Evolutionary conservation across 2,113 vertebrate genomes (phyloP), one percentile per base, ranked within the genome.

Genomic region (Calidris pugnax): DNA sequence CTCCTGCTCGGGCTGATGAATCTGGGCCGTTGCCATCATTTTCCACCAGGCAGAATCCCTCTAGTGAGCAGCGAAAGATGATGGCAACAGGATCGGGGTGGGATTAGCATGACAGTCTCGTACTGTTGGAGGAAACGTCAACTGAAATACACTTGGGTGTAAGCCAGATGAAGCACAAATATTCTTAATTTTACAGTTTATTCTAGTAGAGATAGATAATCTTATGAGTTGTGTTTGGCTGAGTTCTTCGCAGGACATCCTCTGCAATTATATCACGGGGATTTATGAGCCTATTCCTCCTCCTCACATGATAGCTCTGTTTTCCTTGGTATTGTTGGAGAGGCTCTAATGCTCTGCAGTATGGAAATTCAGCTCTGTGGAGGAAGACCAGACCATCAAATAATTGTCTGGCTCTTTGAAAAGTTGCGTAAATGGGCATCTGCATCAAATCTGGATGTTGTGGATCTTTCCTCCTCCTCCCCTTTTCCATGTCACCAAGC

Each of bases 371-470:
- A 77, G 91, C 68, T 50, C 80, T 51, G 35, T 62, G 53, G 53
- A 93, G 56, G 26, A 86, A 93, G 57, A 45, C 66, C 84, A 93
- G 93, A 47, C 45, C 45, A 47, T 73, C 76, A 82, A 96, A 95
- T 50, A 68, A 73, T 79, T 73, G 62, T 64, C 57, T 28, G 47
- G 35, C 50, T 62, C 85, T 95, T 64, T 73, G 78, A 85, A 68
- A 82, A 87, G 53, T 89, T 33, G 53, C 3, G 10, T 57, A 89
- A 93, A 22, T 48, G 85, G 57, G 66, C 48, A 87, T 84, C 66
- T 69, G 43, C 57, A 89, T 27, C 4, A 0, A 45, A n/a, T 43
- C 41, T 69, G 62, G 72, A 72, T 89, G 73, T 4, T 20, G 13
- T 24, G 48, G 71, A 39, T 24, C 26, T 76, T 64, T 33, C 57